A percentile compares a stretch with the other conserved stretches of the same genome.
Conservation (phyloP, 2,888 invertebrate species). For the Protodeltote pygarga region DNA sequence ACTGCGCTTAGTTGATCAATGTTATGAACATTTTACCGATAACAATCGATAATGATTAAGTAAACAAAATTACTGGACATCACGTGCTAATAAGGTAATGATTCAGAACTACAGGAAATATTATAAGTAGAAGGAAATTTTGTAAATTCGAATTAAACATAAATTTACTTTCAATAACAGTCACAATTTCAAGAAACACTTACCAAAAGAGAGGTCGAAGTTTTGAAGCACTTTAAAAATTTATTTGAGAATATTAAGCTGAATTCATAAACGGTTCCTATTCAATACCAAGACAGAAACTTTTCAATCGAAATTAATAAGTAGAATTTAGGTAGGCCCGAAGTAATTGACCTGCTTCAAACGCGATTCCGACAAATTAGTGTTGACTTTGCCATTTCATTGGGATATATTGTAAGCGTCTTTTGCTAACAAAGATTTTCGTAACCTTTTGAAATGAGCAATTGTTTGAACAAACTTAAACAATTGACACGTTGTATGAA, state of each 20-base stretch:
- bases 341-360: conserved; percentile 26
- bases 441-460: neutral
- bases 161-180: conserved; percentile 3
- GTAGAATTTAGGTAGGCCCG: conserved; percentile 17
- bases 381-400: conserved; percentile 18
- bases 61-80: conserved; percentile 2
- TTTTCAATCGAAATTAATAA: conserved; percentile 33
- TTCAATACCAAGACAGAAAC: conserved; percentile 22
- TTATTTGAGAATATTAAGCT: conserved; percentile 22
- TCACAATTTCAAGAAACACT: conserved; percentile 15
- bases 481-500: too few relatives aligned
- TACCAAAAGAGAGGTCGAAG: conserved; percentile 18
- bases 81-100: neutral
- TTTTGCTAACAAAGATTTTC: neutral
- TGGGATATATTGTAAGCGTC: neutral
- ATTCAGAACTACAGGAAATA: too few relatives aligned
- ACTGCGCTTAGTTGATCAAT: conserved; percentile 8
- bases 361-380: conserved; percentile 9
- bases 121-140: too few relatives aligned
- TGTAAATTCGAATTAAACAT: too few relatives aligned
- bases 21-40: conserved; percentile 17
- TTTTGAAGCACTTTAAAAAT: conserved; percentile 21
- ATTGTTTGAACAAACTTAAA: too few relatives aligned
- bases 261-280: conserved; percentile 23
- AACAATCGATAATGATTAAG: conserved; percentile 12